These are phyloP conservation scores for Chaunax sp. DNA, from an alignment of 2,797 vertebrate genomes.

Conservation along the genomic window DNA sequence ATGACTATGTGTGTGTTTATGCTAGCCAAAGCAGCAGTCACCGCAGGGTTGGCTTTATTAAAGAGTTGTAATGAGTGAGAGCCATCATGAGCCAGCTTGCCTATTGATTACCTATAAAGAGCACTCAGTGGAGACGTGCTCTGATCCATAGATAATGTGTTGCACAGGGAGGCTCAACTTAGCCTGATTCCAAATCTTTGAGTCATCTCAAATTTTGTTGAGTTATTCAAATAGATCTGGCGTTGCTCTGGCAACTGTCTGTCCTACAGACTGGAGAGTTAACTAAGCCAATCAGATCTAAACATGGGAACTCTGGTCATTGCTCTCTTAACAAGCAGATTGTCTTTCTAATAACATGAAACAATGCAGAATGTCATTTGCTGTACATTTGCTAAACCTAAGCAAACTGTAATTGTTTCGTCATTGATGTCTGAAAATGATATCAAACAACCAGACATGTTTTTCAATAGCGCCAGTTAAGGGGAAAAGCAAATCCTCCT, in stretches of 20 bases:
- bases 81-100: conserved; percentile 76
- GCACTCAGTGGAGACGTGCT: conserved; percentile 77
- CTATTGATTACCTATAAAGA: conserved; percentile 84
- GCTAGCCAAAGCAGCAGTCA: conserved; percentile 61
- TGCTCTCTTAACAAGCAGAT: not conserved
- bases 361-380: not conserved
- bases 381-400: not conserved
- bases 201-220: conserved; percentile 49
- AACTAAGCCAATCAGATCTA: conserved; percentile 1
- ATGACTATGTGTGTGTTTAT: conserved; percentile 45
- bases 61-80: conserved; percentile 83
- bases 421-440: conserved; percentile 12
- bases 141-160: conserved; percentile 81
- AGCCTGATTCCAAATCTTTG: conserved; percentile 51
- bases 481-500: conserved; percentile 47
- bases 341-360: not conserved
- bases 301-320: not conserved
- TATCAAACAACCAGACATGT: conserved; percentile 29
- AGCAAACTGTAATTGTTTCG: not conserved
- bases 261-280: conserved; percentile 28
- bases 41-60: conserved; percentile 81
- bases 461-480: conserved; percentile 22
- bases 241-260: conserved; percentile 21
- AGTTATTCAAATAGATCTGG: conserved; percentile 44
- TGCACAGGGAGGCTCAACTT: conserved; percentile 62